Percentiles rank a stretch among this genome's conserved stretches.
These are phyloP conservation scores for Drosophila bocki DNA, from an alignment of 1,140 invertebrate species.

Conservation along the genomic window DNA sequence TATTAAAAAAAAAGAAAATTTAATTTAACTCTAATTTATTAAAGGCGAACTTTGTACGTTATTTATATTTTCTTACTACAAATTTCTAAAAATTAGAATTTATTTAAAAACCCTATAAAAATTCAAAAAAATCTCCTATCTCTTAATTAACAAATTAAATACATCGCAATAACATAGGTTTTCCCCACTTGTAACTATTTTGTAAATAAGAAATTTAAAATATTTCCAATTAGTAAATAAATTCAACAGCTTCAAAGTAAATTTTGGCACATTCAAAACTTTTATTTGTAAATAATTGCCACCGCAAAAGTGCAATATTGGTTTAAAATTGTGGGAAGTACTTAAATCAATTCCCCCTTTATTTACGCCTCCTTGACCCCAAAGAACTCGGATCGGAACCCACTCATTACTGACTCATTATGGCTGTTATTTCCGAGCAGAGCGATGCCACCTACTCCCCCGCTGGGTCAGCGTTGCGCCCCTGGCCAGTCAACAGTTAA, in stretches of 20 bases:
- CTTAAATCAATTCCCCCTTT: slow-evolving; percentile 4
- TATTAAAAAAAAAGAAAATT: background rate
- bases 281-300: slow-evolving; percentile 13
- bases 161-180: background rate
- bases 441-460: slow-evolving; percentile 9
- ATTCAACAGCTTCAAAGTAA: background rate
- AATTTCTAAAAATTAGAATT: too few species aligned
- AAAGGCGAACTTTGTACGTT: too few species aligned
- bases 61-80: too few species aligned
- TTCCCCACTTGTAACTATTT: slow-evolving; percentile 3
- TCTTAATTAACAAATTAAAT: too few species aligned
- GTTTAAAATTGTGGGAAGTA: slow-evolving; percentile 13
- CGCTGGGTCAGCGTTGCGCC: slow-evolving; percentile 22
- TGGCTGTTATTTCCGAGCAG: slow-evolving; percentile 33
- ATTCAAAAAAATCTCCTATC: background rate
- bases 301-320: slow-evolving; percentile 8
- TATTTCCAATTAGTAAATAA: slow-evolving; percentile 11
- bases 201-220: background rate
- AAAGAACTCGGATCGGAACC: slow-evolving; percentile 21
- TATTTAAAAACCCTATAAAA: background rate
- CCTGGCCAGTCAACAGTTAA: slow-evolving; percentile 71
- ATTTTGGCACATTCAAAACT: slow-evolving; percentile 2
- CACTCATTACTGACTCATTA: slow-evolving; percentile 42
- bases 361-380: slow-evolving; percentile 13
- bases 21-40: too few species aligned